Percentiles rank a stretch among this genome's conserved stretches.
These are phyloP conservation scores for Synodontis membranacea DNA, from an alignment of 2,113 vertebrate species.

Conservation along the genomic window DNA sequence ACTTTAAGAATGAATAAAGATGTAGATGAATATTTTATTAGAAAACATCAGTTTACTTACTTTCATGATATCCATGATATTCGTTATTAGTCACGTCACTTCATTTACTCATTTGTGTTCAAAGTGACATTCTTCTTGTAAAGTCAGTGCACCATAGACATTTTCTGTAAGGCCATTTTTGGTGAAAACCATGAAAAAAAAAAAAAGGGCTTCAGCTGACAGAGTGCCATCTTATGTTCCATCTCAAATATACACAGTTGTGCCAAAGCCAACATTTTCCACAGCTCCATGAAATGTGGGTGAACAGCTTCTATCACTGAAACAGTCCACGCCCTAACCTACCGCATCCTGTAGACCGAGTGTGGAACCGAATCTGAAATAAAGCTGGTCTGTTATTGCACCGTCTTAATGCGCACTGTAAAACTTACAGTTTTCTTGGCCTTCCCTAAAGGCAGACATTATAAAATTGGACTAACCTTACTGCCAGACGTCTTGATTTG, in stretches of 20 bases:
- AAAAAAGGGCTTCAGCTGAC: conserved; percentile 4
- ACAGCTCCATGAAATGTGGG: conserved; percentile 1
- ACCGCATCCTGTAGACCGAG: conserved; percentile 4
- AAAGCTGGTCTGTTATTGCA: background rate
- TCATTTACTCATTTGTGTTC: background rate
- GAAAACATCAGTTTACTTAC: background rate
- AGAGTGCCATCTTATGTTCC: background rate
- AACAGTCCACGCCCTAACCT: conserved; percentile 8
- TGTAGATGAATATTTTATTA: background rate
- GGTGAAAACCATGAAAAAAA: conserved; percentile 7
- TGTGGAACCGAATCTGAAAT: conserved; percentile 1
- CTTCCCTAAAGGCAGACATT: background rate
- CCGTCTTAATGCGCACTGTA: background rate
- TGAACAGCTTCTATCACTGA: conserved; percentile 27
- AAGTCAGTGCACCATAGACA: background rate
- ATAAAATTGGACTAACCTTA: background rate
- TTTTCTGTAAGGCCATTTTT: background rate
- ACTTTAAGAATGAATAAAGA: background rate
- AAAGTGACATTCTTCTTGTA: background rate
- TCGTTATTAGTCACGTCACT: background rate
- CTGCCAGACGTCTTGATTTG: conserved; percentile 18
- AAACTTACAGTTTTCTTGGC: background rate
- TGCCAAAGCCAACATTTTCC: conserved; percentile 25
- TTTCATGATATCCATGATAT: background rate
- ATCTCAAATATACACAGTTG: conserved; percentile 26